phyloP scores from a whole-genome alignment of 2,113 vertebrate genomes.

The Lepidothrix coronata region DNA sequence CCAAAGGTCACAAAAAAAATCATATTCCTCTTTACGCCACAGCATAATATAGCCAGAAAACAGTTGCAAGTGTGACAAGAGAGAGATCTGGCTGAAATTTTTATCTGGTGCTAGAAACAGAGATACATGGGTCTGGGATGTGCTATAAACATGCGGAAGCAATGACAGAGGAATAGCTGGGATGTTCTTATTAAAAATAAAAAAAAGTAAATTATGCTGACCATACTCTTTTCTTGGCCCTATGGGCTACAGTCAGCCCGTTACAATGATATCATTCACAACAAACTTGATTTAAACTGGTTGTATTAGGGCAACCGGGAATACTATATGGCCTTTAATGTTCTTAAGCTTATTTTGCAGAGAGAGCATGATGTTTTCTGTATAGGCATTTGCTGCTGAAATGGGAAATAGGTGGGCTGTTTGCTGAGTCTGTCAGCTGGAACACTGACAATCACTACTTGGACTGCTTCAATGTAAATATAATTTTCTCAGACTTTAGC shows the following conservation, averaged over 20 bases:
- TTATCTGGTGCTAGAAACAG: background rate
- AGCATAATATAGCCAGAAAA: background rate
- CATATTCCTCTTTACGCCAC: background rate
- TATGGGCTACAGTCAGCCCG: background rate
- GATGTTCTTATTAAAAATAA: background rate
- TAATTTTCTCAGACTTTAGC: background rate
- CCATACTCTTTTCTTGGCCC: background rate
- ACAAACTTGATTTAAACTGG: constrained; percentile 15
- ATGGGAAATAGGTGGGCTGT: constrained; percentile 47
- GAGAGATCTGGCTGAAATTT: background rate
- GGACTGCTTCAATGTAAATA: constrained; percentile 43
- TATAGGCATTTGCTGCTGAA: constrained; percentile 38
- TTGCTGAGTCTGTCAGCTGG: constrained; percentile 58
- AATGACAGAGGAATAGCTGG: background rate
- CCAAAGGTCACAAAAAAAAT: background rate
- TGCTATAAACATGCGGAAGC: background rate
- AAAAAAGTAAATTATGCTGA: background rate
- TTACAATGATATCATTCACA: background rate
- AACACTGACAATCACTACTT: constrained; percentile 33
- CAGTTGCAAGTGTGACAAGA: background rate
- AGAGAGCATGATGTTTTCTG: constrained; percentile 17
- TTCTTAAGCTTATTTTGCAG: constrained; percentile 28
- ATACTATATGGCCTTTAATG: background rate
- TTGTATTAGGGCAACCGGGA: background rate
- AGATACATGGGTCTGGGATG: background rate